These are phyloP conservation scores for Rambutsinella grinnellia DNA, from an alignment of 2,888 invertebrate species.

Conservation along the genomic window DNA sequence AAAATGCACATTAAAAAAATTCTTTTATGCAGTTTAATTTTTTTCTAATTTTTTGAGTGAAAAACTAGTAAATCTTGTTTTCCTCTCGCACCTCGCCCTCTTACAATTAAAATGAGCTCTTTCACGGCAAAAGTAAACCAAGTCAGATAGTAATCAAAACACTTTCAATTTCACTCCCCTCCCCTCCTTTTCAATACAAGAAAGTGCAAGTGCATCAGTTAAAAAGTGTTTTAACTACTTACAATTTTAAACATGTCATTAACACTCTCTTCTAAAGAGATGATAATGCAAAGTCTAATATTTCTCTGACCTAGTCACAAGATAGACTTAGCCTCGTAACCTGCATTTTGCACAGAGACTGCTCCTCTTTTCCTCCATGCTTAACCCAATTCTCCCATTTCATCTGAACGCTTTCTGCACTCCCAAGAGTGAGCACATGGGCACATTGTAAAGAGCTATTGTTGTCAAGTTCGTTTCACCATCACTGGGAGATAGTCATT, in stretches of 20 bases:
- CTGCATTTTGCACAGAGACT: slow-evolving; percentile 18
- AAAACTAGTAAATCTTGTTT: not conserved
- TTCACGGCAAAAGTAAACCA: not conserved
- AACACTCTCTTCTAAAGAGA: not conserved
- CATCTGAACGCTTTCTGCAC: slow-evolving; percentile 1
- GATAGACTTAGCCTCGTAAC: slow-evolving; percentile 46
- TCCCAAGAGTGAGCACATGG: not conserved
- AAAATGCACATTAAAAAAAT: not conserved
- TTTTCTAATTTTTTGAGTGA: not conserved
- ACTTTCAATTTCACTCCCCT: not conserved
- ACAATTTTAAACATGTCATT: no score
- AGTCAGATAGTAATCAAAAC: not conserved
- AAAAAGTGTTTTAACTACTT: no score
- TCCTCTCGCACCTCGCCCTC: no score
- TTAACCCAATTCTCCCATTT: slow-evolving; percentile 40
- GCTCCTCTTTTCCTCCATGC: slow-evolving; percentile 49
- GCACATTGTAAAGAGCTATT: slow-evolving; percentile 1
- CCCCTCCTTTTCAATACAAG: no score
- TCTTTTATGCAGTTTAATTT: not conserved
- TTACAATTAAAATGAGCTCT: no score
- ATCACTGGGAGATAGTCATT: not conserved
- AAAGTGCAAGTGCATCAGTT: no score
- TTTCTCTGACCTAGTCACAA: slow-evolving; percentile 36
- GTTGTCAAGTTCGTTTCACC: slow-evolving; percentile 25
- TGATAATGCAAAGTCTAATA: not conserved